These are phyloP conservation scores for Budorcas taxicolor DNA, from an alignment of 2,113 vertebrate species.

Conservation along the genomic window DNA sequence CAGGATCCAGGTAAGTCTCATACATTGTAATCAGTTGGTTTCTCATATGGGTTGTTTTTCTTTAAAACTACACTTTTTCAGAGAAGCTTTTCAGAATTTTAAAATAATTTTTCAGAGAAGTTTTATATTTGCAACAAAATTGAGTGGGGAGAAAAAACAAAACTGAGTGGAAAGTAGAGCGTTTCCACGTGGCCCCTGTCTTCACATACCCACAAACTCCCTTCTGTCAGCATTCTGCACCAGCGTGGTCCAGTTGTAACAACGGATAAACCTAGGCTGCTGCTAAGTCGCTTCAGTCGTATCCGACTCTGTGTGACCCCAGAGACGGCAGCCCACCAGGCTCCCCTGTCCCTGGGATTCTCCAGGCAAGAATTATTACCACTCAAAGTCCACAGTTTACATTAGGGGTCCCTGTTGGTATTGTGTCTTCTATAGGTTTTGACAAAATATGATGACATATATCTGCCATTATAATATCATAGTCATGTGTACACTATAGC, in stretches of 20 bases:
- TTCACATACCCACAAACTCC: neutral
- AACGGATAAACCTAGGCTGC: neutral
- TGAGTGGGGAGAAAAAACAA: neutral
- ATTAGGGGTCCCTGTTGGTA: neutral
- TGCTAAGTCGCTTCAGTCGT: too few relatives aligned
- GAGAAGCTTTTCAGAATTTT: neutral
- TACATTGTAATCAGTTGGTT: neutral
- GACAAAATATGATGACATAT: neutral
- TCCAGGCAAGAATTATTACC: neutral
- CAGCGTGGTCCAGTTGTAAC: neutral
- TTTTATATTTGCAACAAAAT: neutral
- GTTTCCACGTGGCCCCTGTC: neutral
- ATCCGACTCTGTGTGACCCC: too few relatives aligned
- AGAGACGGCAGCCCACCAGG: too few relatives aligned
- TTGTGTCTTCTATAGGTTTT: neutral
- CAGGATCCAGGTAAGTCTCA: neutral
- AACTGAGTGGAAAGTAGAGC: neutral
- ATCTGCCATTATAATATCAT: neutral
- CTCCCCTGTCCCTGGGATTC: too few relatives aligned
- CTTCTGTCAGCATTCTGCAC: neutral
- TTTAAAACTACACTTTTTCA: neutral
- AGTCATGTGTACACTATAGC: neutral
- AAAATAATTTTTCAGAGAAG: neutral
- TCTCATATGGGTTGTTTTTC: neutral
- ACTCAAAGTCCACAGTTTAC: neutral